phyloP scores from a whole-genome alignment of 1,140 invertebrate genomes.

The Pteromalus puparum region DNA sequence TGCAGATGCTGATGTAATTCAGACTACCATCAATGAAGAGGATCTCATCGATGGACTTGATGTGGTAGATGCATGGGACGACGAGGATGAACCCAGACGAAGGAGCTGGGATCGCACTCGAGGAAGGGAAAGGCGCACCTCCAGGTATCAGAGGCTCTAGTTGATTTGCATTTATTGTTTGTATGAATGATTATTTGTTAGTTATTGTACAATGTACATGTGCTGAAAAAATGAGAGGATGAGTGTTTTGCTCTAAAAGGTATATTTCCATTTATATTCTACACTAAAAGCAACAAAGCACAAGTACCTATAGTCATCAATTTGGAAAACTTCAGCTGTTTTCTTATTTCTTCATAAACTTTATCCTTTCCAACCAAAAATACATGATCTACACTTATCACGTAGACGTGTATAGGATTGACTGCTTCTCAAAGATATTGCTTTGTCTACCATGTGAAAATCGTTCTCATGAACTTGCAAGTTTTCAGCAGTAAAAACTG shows the following conservation, averaged over 20 bases:
- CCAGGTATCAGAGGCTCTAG: slow-evolving; percentile 63
- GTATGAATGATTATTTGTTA: slow-evolving; percentile 35
- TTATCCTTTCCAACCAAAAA: neutral
- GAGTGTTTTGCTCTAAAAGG: neutral
- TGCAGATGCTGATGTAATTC: neutral
- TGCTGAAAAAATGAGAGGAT: neutral
- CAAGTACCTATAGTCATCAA: neutral
- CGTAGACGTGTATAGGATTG: neutral
- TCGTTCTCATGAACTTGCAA: too few relatives aligned
- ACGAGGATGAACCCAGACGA: slow-evolving; percentile 56
- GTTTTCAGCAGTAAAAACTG: neutral
- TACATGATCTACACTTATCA: neutral
- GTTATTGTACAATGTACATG: neutral
- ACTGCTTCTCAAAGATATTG: neutral
- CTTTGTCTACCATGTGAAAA: neutral
- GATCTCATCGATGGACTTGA: slow-evolving; percentile 69
- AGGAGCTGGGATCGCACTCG: slow-evolving; percentile 45
- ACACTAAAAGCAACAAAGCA: too few relatives aligned
- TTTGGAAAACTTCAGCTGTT: neutral
- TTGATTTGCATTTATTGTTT: slow-evolving; percentile 35
- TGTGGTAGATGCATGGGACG: slow-evolving; percentile 71
- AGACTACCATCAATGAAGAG: slow-evolving; percentile 68
- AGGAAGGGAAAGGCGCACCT: slow-evolving; percentile 50
- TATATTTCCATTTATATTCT: neutral
- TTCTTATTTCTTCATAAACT: neutral